Evolutionary conservation across 1,140 invertebrate species (phyloP).

Genomic region (Reticulitermes speratus): DNA sequence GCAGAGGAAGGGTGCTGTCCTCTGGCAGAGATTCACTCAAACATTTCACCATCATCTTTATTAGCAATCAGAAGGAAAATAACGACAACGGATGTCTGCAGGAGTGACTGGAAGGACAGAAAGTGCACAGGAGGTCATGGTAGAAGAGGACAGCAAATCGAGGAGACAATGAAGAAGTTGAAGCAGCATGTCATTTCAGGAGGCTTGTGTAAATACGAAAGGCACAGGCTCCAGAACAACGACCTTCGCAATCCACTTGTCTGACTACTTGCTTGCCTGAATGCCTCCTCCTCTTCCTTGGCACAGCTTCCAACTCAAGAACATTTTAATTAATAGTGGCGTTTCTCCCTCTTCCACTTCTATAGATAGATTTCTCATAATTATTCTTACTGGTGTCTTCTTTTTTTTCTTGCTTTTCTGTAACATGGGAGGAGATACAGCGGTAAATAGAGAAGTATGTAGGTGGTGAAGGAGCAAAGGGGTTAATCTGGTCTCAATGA

Average conservation of each 20-base stretch:
- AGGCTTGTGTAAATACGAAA: conserved; percentile 8
- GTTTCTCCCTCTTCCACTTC: not conserved
- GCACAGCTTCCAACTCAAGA: conserved; percentile 11
- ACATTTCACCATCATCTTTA: conserved; percentile 27
- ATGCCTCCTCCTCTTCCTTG: not conserved
- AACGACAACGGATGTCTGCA: conserved; percentile 3
- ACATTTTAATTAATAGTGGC: conserved; percentile 28
- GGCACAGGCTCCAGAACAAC: not conserved
- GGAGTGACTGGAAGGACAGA: not conserved
- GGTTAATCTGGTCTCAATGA: not conserved
- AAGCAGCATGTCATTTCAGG: not conserved
- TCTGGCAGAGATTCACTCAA: conserved; percentile 26
- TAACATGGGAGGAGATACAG: not conserved
- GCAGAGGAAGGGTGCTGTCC: not conserved
- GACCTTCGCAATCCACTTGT: conserved; percentile 3
- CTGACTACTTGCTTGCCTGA: not conserved
- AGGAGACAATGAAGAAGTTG: not conserved
- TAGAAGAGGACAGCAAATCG: not conserved
- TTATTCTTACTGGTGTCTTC: not conserved
- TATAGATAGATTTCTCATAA: conserved; percentile 25
- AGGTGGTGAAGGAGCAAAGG: not conserved
- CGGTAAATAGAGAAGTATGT: not conserved
- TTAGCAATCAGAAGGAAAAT: conserved; percentile 26
- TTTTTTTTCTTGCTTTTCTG: not conserved
- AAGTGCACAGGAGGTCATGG: not conserved